Percentiles rank a stretch among this genome's conserved stretches.
Evolutionary conservation across 2,113 vertebrate species (phyloP).

Genomic region (Empidonax traillii): DNA sequence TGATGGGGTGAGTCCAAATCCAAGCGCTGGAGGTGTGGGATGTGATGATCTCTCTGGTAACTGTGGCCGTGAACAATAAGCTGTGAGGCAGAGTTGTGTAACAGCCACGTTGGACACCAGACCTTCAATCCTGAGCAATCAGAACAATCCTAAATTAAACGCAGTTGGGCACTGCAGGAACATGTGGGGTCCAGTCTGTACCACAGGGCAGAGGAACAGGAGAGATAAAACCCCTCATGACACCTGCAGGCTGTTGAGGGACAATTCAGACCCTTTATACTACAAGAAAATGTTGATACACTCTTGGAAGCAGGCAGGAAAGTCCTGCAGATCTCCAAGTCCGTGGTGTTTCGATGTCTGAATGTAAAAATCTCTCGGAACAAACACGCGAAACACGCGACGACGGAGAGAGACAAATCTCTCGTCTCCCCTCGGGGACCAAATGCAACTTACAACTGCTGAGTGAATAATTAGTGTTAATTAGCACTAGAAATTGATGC

Average conservation of each 20-base stretch:
- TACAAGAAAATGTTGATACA: not conserved
- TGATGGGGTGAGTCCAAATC: too few species aligned
- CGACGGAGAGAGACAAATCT: conserved; percentile 65
- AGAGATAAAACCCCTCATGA: not conserved
- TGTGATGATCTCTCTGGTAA: not conserved
- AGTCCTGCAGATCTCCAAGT: not conserved
- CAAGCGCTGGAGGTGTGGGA: not conserved
- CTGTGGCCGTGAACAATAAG: not conserved
- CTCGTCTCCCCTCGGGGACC: conserved; percentile 64
- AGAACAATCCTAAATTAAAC: not conserved
- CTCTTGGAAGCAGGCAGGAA: not conserved
- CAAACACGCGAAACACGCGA: conserved; percentile 16
- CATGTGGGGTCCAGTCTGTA: rapidly evolving
- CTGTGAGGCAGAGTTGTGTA: not conserved
- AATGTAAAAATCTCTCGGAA: conserved; percentile 44
- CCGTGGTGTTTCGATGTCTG: not conserved
- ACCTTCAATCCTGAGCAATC: not conserved
- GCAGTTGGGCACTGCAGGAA: not conserved
- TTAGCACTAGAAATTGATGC: conserved; percentile 78
- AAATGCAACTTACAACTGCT: conserved; percentile 72
- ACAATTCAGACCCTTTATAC: rapidly evolving
- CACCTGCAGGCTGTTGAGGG: not conserved
- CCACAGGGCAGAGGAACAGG: not conserved
- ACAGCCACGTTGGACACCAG: not conserved
- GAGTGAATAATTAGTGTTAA: conserved; percentile 81